Evolutionary conservation across 2,113 vertebrate genomes (phyloP).

Genomic region (Cottus gobio): DNA sequence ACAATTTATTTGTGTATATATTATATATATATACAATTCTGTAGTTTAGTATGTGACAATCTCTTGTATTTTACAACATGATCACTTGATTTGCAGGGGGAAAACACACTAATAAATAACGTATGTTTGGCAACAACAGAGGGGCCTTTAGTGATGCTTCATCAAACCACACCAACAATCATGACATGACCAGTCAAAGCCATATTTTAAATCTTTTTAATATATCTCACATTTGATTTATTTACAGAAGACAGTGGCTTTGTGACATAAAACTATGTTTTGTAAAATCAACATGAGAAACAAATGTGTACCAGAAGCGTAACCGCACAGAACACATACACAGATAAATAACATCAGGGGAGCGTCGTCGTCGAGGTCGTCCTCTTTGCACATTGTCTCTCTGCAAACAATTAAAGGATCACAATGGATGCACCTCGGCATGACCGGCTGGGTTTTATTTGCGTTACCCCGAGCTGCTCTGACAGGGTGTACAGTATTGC

Average conservation of each 20-base stretch:
- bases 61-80: neutral
- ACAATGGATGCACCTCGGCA: constrained; percentile 43
- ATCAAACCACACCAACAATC: neutral
- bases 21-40: neutral
- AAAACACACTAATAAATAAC: neutral
- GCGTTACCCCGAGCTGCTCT: constrained; percentile 39
- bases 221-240: constrained; percentile 85
- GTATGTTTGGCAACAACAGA: neutral
- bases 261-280: constrained; percentile 79
- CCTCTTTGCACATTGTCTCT: constrained; percentile 54
- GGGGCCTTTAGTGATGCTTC: neutral
- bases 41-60: neutral
- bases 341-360: constrained; percentile 70
- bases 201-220: constrained; percentile 79
- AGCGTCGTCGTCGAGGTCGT: constrained; percentile 4
- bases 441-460: constrained; percentile 40
- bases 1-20: neutral
- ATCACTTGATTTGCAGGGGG: too few species aligned
- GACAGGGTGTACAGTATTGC: constrained; percentile 56
- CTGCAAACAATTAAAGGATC: constrained; percentile 54
- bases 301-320: constrained; percentile 71
- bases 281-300: constrained; percentile 78
- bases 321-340: constrained; percentile 73
- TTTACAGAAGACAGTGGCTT: constrained; percentile 84
- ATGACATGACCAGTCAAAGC: constrained; percentile 3